phyloP scores from a whole-genome alignment of 2,797 vertebrate genomes.

The Catostomus latipinnis region DNA sequence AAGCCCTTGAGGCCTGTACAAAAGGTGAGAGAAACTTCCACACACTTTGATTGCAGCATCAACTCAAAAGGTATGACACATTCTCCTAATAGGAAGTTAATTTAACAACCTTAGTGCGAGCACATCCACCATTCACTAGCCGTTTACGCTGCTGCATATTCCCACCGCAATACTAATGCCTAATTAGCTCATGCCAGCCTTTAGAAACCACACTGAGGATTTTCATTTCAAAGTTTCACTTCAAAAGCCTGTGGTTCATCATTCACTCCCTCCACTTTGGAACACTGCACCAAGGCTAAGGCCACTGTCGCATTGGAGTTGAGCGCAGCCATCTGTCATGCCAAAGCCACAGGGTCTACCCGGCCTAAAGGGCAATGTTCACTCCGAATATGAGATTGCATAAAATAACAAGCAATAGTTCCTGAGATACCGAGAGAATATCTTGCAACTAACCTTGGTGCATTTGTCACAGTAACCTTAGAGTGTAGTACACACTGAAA shows the following conservation, averaged over 20 bases:
- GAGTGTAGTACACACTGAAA: constrained; percentile 8
- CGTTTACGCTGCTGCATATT: background rate
- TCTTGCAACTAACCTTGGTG: constrained; percentile 28
- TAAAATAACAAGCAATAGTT: constrained; percentile 45
- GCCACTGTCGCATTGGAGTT: constrained; percentile 39
- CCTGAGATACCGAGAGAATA: constrained; percentile 31
- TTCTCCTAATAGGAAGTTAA: background rate
- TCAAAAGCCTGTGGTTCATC: constrained; percentile 28
- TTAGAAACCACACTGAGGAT: constrained; percentile 31
- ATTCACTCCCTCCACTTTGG: constrained; percentile 31
- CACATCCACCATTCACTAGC: background rate
- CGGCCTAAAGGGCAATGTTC: constrained; percentile 55
- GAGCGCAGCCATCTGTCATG: constrained; percentile 71
- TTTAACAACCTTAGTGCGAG: background rate
- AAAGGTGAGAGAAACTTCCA: constrained; percentile 83
- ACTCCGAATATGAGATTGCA: constrained; percentile 44
- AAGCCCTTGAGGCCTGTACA: constrained; percentile 79
- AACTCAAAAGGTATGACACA: background rate
- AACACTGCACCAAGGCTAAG: constrained; percentile 34
- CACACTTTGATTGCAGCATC: background rate
- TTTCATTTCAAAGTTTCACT: constrained; percentile 31
- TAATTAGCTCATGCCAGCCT: constrained; percentile 38
- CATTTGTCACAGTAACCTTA: constrained; percentile 51
- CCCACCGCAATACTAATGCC: constrained; percentile 25
- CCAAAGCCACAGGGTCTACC: constrained; percentile 57